A percentile compares a stretch with the other conserved stretches of the same genome.
phyloP scores from a whole-genome alignment of 2,113 vertebrate species.

The Anguilla rostrata region DNA sequence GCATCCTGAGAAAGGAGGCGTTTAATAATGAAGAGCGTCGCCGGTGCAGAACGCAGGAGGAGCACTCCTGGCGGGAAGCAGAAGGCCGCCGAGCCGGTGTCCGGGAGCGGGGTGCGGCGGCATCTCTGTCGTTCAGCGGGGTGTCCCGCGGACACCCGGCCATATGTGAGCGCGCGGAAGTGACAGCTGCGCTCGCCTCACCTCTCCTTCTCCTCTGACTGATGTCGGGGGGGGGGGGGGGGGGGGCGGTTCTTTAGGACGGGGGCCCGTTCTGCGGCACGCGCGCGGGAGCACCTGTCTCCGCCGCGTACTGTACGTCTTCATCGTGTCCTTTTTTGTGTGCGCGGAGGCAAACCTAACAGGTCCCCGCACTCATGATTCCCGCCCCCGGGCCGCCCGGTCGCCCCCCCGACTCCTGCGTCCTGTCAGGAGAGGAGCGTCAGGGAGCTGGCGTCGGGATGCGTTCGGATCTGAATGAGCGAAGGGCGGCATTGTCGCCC shows the following conservation, averaged over 20 bases:
- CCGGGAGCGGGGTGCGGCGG: neutral
- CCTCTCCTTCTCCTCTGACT: neutral
- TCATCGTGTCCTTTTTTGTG: neutral
- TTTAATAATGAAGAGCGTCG: slow-evolving; percentile 79
- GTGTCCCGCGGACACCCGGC: neutral
- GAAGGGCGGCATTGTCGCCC: neutral
- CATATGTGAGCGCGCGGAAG: slow-evolving; percentile 6
- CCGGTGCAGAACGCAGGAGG: slow-evolving; percentile 76
- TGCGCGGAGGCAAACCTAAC: neutral
- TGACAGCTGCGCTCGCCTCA: slow-evolving; percentile 22
- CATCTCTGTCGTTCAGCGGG: neutral
- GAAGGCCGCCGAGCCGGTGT: neutral
- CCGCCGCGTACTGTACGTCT: neutral
- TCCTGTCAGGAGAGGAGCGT: neutral
- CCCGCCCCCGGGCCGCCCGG: neutral
- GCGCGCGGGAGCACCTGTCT: neutral
- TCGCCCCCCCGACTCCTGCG: too few species aligned
- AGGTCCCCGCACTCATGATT: neutral
- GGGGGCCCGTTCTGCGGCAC: too few species aligned
- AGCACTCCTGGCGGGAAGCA: slow-evolving; percentile 37
- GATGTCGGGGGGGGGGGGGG: neutral
- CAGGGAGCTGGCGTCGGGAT: neutral
- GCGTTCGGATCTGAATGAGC: neutral
- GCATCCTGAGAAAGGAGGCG: slow-evolving; percentile 68
- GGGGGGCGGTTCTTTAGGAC: neutral